phyloP scores from a whole-genome alignment of 2,113 vertebrate genomes.

The Crotalus tigris region DNA sequence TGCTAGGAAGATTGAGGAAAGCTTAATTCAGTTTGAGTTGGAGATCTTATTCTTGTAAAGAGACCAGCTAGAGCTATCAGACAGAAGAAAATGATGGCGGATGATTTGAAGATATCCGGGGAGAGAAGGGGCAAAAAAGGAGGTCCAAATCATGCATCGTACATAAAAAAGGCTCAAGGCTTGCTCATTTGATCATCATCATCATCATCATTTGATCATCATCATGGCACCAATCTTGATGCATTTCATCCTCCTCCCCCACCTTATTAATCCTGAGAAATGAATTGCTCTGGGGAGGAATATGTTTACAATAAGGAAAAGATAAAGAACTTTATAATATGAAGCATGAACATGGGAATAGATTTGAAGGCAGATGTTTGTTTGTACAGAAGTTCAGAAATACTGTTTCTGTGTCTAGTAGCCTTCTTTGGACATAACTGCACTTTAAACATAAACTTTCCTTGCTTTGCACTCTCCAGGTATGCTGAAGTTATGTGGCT shows the following conservation, averaged over 20 bases:
- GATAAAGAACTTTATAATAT: not conserved
- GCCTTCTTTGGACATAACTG: not conserved
- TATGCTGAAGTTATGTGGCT: not conserved
- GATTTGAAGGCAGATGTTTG: not conserved
- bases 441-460: not conserved
- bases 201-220: not conserved
- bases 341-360: not conserved
- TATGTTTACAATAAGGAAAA: not conserved
- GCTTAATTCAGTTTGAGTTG: not conserved
- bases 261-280: not conserved
- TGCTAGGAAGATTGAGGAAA: not conserved
- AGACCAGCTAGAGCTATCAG: not conserved
- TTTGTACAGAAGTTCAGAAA: not conserved
- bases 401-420: not conserved
- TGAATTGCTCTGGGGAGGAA: not conserved
- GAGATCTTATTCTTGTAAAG: not conserved
- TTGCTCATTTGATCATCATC: not conserved
- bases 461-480: not conserved
- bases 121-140: not conserved
- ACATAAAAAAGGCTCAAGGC: not conserved
- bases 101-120: not conserved
- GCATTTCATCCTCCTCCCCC: not conserved
- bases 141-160: not conserved
- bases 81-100: not conserved
- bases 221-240: not conserved